These are phyloP conservation scores for Trachelus tabidus DNA, from an alignment of 2,888 invertebrate genomes.

Conservation along the genomic window DNA sequence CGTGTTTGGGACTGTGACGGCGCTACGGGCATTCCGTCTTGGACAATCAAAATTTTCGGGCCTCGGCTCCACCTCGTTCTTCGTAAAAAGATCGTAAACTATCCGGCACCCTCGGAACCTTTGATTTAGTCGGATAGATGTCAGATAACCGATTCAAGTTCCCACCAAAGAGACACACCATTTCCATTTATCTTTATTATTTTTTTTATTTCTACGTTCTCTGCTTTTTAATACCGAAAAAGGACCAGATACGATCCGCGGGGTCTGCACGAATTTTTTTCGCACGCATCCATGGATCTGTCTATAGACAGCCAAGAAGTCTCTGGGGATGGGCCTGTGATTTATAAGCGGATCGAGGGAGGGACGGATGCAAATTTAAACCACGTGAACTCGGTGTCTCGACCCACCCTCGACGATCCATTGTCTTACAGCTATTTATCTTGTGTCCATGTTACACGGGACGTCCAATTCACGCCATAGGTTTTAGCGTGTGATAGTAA, in stretches of 20 bases:
- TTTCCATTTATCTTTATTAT: background rate
- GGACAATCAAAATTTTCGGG: background rate
- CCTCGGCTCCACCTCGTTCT: conserved; percentile 31
- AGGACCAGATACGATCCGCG: conserved; percentile 26
- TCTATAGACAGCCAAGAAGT: background rate
- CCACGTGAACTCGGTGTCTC: conserved; percentile 51
- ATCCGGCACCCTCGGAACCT: conserved; percentile 15
- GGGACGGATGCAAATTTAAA: conserved; percentile 60
- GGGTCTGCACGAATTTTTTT: conserved; percentile 21
- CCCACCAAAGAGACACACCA: background rate
- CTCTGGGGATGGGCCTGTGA: conserved; percentile 35
- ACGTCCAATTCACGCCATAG: background rate
- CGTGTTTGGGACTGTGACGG: background rate
- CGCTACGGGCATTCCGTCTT: background rate
- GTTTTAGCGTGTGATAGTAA: background rate
- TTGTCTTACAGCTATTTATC: conserved; percentile 61
- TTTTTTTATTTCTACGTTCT: background rate
- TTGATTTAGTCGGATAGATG: background rate
- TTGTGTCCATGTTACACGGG: conserved; percentile 21
- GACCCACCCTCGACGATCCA: conserved; percentile 39
- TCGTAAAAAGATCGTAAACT: conserved; percentile 2
- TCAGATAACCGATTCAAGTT: background rate
- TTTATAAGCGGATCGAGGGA: conserved; percentile 55
- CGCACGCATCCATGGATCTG: conserved; percentile 11
- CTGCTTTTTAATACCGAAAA: conserved; percentile 10